Base-by-base conservation (phyloP, 2,113 vertebrate genomes). In the Blennius ocellaris region DNA sequence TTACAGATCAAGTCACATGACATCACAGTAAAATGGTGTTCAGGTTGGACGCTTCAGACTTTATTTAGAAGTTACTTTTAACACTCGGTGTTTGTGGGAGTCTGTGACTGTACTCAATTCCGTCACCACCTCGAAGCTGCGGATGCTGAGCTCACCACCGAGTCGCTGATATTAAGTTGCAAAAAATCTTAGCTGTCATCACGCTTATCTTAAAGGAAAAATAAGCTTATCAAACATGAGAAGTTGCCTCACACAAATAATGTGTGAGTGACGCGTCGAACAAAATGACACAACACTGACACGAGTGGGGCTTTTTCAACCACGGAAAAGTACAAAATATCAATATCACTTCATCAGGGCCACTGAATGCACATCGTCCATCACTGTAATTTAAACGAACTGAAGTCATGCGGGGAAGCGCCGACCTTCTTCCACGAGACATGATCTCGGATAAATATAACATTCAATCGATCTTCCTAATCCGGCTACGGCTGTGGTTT, bases 1-100 rank as follows among this genome's bases (percentile, higher is more conserved):
- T 30, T 30, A 52, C 52, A n/a, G 8, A 17, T 48, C 78, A n/a
- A 12, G n/a, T 73, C 63, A 61, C 21, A 38, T 43, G 39, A 75
- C 11, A 65, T 40, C 5, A 41, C 11, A 47, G 7, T 50, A 16
- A 30, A 60, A 45, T 51, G 38, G 40, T 2, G 14, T 15, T 15
- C 30, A 40, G 11, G 36, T 44, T 65, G 3, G 11, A 51, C 12
- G 6, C 11, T 47, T 30, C 21, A 2, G 21, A 30, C n/a, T 3
- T 47, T 47, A 14, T 47, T 47, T 47, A 12, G 6, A 11, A 47
- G 45, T 47, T 47, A 12, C 41, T 10, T 43, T 6, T 14, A 2
- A 5, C 12, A 14, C 12, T 6, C 4, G 21, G 4, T 30, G 12
- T 11, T 47, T 47, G 39, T 6, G 15, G 11, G 11, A 15, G 21